Percentiles rank a stretch among this genome's conserved stretches.
phyloP scores from a whole-genome alignment of 2,888 invertebrate species.

The Napeogenes inachia region DNA sequence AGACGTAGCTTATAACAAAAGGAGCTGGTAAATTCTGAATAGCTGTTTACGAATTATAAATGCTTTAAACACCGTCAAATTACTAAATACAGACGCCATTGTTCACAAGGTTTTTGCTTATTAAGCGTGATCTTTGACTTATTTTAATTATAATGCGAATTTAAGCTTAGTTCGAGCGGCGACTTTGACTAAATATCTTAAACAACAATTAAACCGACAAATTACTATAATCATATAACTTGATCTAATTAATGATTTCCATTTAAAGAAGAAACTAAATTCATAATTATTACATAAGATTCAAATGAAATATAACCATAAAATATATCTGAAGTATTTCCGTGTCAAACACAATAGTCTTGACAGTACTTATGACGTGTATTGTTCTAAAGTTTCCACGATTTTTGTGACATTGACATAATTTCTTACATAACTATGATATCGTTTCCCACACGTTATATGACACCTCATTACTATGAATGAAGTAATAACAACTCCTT shows the following conservation, averaged over 20 bases:
- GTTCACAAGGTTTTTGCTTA: slow-evolving; percentile 22
- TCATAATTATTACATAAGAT: no score
- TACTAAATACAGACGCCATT: slow-evolving; percentile 21
- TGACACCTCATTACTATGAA: background rate
- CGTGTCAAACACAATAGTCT: background rate
- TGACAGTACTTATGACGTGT: background rate
- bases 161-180: background rate
- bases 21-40: slow-evolving; percentile 8
- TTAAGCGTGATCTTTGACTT: slow-evolving; percentile 26
- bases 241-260: no score
- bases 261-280: no score
- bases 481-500: no score
- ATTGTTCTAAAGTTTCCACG: background rate
- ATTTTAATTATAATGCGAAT: slow-evolving; percentile 5
- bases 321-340: background rate
- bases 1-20: background rate
- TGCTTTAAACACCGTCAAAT: slow-evolving; percentile 22
- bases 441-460: background rate
- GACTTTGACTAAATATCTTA: no score
- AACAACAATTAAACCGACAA: no score
- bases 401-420: slow-evolving; percentile 25
- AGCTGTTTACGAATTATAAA: slow-evolving; percentile 14
- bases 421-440: slow-evolving; percentile 13
- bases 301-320: background rate
- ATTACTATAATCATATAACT: no score